A percentile compares a stretch with the other conserved stretches of the same genome.
These are phyloP conservation scores for Neotoxoptera formosana DNA, from an alignment of 1,140 invertebrate species.

Conservation along the genomic window DNA sequence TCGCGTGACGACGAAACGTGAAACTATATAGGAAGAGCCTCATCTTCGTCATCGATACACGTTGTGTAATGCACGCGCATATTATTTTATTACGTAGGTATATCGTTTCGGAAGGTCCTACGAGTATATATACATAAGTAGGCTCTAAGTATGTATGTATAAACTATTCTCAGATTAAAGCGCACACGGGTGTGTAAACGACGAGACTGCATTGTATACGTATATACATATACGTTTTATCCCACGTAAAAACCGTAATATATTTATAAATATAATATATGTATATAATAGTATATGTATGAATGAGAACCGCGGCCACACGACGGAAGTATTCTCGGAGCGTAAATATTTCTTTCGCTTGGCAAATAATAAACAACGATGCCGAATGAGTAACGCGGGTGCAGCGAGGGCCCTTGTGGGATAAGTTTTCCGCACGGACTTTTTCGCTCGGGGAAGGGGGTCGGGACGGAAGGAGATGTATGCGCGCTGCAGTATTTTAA, in stretches of 20 bases:
- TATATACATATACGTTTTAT: neutral
- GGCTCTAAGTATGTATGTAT: neutral
- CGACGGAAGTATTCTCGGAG: neutral
- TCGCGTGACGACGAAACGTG: slow-evolving; percentile 50
- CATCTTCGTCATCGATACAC: neutral
- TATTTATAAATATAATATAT: too few species aligned
- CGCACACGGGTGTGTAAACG: neutral
- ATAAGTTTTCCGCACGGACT: neutral
- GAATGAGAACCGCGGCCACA: neutral
- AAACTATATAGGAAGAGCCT: neutral
- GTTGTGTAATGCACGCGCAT: neutral
- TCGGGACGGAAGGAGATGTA: neutral
- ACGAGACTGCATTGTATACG: neutral
- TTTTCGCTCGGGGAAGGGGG: neutral
- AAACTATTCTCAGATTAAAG: neutral
- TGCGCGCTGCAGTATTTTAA: slow-evolving; percentile 16
- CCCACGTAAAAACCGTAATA: neutral
- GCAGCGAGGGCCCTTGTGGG: neutral
- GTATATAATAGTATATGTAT: too few species aligned
- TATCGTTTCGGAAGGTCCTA: neutral
- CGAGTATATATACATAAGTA: neutral
- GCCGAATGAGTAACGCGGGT: neutral
- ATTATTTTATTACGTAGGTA: neutral
- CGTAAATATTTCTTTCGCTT: neutral
- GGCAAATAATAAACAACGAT: neutral